Percentiles rank a stretch among this genome's conserved stretches.
Conservation (phyloP, 2,888 invertebrate species). For the Saturnia japonica region DNA sequence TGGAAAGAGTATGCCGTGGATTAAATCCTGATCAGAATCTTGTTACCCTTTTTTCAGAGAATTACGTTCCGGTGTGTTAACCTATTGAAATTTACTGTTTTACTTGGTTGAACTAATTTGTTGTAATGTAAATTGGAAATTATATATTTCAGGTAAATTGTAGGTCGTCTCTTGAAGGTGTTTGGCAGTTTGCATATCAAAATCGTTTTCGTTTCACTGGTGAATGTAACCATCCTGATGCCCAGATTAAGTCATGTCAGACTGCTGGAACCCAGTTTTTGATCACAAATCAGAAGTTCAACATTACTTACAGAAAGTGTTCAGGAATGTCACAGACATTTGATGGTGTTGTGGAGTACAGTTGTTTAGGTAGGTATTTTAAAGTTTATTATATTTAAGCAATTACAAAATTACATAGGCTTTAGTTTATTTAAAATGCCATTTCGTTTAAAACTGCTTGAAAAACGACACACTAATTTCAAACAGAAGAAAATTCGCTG, state of each 20-base stretch:
- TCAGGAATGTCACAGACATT: slow-evolving; percentile 94
- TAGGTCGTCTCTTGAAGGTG: slow-evolving; percentile 95
- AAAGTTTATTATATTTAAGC: background rate
- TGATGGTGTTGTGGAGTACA: slow-evolving; percentile 95
- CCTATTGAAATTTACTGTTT: background rate
- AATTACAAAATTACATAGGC: background rate
- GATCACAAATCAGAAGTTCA: slow-evolving; percentile 98
- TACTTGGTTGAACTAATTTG: background rate
- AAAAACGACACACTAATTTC: too few species aligned
- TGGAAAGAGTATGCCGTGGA: slow-evolving; percentile 88
- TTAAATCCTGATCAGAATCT: slow-evolving; percentile 90
- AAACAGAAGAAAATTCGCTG: too few species aligned
- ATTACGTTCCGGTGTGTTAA: slow-evolving; percentile 87
- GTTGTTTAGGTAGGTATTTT: slow-evolving; percentile 86
- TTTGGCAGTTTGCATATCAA: slow-evolving; percentile 97
- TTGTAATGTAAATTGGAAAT: background rate
- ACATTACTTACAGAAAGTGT: slow-evolving; percentile 95
- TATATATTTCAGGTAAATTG: slow-evolving; percentile 86
- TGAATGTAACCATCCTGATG: slow-evolving; percentile 94
- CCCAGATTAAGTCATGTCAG: slow-evolving; percentile 96
- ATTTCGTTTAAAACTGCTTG: too few species aligned
- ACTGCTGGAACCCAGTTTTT: slow-evolving; percentile 97
- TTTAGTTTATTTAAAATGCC: too few species aligned
- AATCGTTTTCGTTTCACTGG: slow-evolving; percentile 95
- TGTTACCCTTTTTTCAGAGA: slow-evolving; percentile 93